Percentiles rank a stretch among this genome's conserved stretches.
phyloP scores from a whole-genome alignment of 2,888 invertebrate species.

The Oscheius onirici region DNA sequence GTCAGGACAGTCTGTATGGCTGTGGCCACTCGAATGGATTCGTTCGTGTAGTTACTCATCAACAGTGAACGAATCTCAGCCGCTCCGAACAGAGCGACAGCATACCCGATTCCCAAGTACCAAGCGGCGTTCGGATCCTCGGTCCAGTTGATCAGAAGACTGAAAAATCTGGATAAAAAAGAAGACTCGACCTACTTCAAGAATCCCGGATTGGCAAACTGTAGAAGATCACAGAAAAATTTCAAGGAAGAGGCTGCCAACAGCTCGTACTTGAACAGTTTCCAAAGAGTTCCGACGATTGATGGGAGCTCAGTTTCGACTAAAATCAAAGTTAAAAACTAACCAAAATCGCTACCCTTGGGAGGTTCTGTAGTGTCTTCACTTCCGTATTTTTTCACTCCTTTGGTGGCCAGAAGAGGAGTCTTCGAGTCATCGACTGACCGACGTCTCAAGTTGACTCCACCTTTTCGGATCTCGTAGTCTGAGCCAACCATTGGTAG shows the following conservation, averaged over 20 bases:
- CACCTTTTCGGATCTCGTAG: constrained; percentile 14
- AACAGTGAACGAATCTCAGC: constrained; percentile 47
- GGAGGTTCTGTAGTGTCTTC: neutral
- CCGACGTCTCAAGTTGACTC: constrained; percentile 2
- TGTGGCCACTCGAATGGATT: constrained; percentile 62
- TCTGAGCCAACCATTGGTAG: neutral
- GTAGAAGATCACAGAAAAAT: constrained; percentile 62
- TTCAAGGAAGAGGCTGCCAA: constrained; percentile 62
- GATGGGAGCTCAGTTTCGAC: constrained; percentile 51
- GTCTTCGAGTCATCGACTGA: neutral
- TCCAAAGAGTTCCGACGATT: constrained; percentile 58
- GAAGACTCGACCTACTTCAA: constrained; percentile 54
- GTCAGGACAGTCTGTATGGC: constrained; percentile 65
- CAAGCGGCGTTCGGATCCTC: constrained; percentile 62
- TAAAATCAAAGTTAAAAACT: neutral
- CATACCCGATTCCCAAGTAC: constrained; percentile 60
- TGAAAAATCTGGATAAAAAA: constrained; percentile 34
- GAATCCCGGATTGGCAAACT: constrained; percentile 66
- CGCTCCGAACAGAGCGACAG: constrained; percentile 59
- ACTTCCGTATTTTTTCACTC: constrained; percentile 24
- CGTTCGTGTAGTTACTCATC: constrained; percentile 60
- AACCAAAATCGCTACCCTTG: neutral
- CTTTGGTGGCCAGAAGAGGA: constrained; percentile 1
- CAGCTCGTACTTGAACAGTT: constrained; percentile 65
- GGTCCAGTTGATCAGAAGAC: constrained; percentile 64